Evolutionary conservation across 2,888 invertebrate species (phyloP).

Genomic region (Drosophila trichaetosa): DNA sequence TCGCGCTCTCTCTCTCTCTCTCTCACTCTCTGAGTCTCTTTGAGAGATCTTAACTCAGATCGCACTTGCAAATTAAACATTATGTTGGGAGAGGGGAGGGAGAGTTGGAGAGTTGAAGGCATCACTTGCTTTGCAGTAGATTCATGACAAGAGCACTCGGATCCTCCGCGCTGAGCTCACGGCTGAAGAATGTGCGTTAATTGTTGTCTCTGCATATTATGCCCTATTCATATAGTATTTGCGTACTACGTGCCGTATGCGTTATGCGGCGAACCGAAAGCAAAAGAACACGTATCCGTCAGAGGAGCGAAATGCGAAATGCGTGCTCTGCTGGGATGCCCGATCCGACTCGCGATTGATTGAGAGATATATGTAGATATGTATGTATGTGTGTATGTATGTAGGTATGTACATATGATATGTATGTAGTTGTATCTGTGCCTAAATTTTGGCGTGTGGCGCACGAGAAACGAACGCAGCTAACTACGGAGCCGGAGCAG

Average conservation of each 20-base stretch:
- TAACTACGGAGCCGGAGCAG: slow-evolving; percentile 58
- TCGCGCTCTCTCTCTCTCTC: background rate
- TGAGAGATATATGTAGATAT: slow-evolving; percentile 61
- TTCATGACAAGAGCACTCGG: slow-evolving; percentile 54
- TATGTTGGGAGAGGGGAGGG: background rate
- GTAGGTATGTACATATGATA: background rate
- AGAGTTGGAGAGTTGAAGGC: background rate
- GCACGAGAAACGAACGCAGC: slow-evolving; percentile 50
- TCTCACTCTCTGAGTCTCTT: background rate
- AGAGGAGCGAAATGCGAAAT: slow-evolving; percentile 8
- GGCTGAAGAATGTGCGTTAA: slow-evolving; percentile 44
- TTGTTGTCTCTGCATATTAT: slow-evolving; percentile 48
- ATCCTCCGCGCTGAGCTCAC: slow-evolving; percentile 32
- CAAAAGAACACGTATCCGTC: slow-evolving; percentile 38
- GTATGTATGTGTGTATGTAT: background rate
- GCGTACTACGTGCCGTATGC: slow-evolving; percentile 68
- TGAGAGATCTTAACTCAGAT: background rate
- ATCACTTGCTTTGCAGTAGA: slow-evolving; percentile 75
- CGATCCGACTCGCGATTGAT: slow-evolving; percentile 69
- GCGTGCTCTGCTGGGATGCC: slow-evolving; percentile 46
- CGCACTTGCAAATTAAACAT: background rate
- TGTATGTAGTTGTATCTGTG: slow-evolving; percentile 11
- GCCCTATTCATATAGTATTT: slow-evolving; percentile 30
- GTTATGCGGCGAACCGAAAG: slow-evolving; percentile 34
- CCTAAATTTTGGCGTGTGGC: slow-evolving; percentile 27